phyloP scores from a whole-genome alignment of 2,797 vertebrate genomes.

The Amphiprion clarkii region DNA sequence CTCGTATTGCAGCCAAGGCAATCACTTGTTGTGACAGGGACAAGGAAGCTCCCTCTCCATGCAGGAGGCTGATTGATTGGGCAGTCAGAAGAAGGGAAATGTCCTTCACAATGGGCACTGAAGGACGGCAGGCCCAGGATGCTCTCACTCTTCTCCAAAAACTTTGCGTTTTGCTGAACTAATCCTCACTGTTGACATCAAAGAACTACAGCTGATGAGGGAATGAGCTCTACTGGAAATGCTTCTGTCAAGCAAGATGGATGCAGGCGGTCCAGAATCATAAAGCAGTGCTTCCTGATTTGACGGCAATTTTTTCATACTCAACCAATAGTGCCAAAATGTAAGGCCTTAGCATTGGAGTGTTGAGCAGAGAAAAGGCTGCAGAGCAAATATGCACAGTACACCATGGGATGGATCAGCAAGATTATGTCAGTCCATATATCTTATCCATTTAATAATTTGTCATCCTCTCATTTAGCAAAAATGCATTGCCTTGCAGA shows the following conservation, averaged over 20 bases:
- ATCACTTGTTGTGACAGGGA: slow-evolving; percentile 81
- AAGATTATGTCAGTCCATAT: slow-evolving; percentile 47
- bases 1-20: slow-evolving; percentile 70
- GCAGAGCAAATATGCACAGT: slow-evolving; percentile 31
- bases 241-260: slow-evolving; percentile 65
- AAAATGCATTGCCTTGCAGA: slow-evolving; percentile 32
- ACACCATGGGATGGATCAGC: slow-evolving; percentile 33
- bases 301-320: slow-evolving; percentile 35
- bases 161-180: slow-evolving; percentile 68
- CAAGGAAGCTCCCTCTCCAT: slow-evolving; percentile 77
- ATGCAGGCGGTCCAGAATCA: slow-evolving; percentile 61
- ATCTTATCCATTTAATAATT: slow-evolving; percentile 47
- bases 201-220: slow-evolving; percentile 56
- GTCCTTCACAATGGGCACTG: slow-evolving; percentile 76
- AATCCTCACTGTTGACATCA: slow-evolving; percentile 69
- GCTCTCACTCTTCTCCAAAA: slow-evolving; percentile 57
- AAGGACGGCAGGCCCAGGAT: slow-evolving; percentile 66
- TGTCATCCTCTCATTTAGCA: slow-evolving; percentile 34
- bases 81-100: slow-evolving; percentile 73
- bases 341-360: slow-evolving; percentile 32
- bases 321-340: slow-evolving; percentile 47
- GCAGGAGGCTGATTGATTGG: slow-evolving; percentile 84
- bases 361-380: slow-evolving; percentile 37
- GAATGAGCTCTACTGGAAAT: slow-evolving; percentile 65
- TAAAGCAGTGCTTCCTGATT: slow-evolving; percentile 53